Evolutionary conservation across 2,888 invertebrate genomes (phyloP), one percentile per base, ranked within the genome.

Genomic region (Ectemnius cavifrons): DNA sequence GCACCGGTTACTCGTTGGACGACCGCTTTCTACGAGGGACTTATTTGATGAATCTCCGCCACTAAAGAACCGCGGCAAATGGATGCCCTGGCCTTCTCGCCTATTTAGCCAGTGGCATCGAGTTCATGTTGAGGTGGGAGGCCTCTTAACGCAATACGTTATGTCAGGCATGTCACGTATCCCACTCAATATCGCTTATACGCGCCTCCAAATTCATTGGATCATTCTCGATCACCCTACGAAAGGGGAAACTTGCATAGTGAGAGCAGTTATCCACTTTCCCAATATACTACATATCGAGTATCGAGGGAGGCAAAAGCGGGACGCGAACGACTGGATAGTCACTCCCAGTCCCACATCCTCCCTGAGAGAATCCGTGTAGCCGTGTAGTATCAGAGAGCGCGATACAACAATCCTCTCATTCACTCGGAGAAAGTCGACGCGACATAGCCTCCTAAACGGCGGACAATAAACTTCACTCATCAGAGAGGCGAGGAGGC

Each of bases 381-480:
- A 37, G 1, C 37, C 8, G n/a, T n/a, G n/a, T n/a, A n/a, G n/a
- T n/a, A 8, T 37, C 23, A 28, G 49, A 4, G 46, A 66, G 63
- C 71, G 62, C 23, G 63, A 71, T 52, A 59, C 57, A 28, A 18
- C 46, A 16, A 57, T 49, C 46, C 37, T 60, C 57, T 71, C 65
- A 81, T 80, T 65, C 49, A 46, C 49, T 62, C 64, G 58, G 61
- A 73, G 69, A 73, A 77, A 77, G 75, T 14, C 16, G 16, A 14
- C 37, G 67, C 71, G 56, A 64, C 75, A 74, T 72, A 63, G 69
- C 65, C 60, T 63, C 58, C 63, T 69, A 71, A 79, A 73, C 65
- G 77, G 73, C 58, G 77, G 75, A 77, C 79, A 76, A 79, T 73
- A 78, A 75, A 71, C 74, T 71, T 82, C 77, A 82, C 77, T 82